Conservation (phyloP, 2,113 vertebrate genomes). For the Forbesichthys agassizii region DNA sequence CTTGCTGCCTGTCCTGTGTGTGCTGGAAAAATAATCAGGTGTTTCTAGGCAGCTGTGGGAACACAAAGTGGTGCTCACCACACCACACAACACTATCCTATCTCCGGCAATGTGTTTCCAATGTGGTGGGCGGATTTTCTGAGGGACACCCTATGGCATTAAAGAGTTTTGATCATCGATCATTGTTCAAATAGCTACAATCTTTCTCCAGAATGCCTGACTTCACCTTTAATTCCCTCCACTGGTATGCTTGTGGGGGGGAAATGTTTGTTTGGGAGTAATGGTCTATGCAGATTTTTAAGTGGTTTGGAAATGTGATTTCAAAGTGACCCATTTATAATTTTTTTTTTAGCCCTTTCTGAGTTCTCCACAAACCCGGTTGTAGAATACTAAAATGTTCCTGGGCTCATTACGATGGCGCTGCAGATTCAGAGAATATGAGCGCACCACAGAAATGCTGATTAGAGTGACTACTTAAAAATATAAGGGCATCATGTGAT, state of each 20-base stretch:
- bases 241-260: slow-evolving; percentile 18
- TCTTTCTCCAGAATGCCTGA: too few species aligned
- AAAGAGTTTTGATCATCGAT: too few species aligned
- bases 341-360: slow-evolving; percentile 47
- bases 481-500: slow-evolving; percentile 16
- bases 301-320: slow-evolving; percentile 58
- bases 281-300: slow-evolving; percentile 64
- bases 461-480: slow-evolving; percentile 32
- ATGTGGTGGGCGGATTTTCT: too few species aligned
- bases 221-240: slow-evolving; percentile 12
- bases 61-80: too few species aligned
- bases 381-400: slow-evolving; percentile 43
- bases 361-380: slow-evolving; percentile 53
- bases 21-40: too few species aligned
- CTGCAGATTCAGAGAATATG: slow-evolving; percentile 44
- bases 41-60: too few species aligned
- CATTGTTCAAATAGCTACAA: too few species aligned
- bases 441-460: slow-evolving; percentile 29
- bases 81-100: too few species aligned
- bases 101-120: too few species aligned
- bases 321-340: slow-evolving; percentile 66
- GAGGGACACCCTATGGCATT: too few species aligned
- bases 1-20: too few species aligned
- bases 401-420: slow-evolving; percentile 47
- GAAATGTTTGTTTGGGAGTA: slow-evolving; percentile 38